Evolutionary conservation across 2,113 vertebrate genomes (phyloP).

Genomic region (Brienomyrus brachyistius): DNA sequence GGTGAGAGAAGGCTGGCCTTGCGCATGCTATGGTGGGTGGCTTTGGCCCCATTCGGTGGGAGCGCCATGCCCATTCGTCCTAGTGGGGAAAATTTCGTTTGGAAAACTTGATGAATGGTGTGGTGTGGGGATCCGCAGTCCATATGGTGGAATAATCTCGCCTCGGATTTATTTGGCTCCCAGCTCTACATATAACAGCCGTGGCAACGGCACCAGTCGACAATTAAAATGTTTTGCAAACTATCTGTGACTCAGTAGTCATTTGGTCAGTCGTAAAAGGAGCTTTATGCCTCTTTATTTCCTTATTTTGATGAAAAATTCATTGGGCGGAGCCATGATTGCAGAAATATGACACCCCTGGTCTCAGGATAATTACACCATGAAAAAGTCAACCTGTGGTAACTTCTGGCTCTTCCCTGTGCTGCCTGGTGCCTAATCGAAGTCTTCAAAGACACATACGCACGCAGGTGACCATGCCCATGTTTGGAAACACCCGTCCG

Average conservation of each 20-base stretch:
- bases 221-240: slow-evolving; percentile 20
- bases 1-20: not conserved
- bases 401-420: not conserved
- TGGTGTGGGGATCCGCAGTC: not conserved
- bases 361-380: not conserved
- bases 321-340: not conserved
- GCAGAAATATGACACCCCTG: not conserved
- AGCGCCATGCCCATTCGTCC: not conserved
- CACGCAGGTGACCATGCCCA: not conserved
- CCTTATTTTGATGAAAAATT: slow-evolving; percentile 22
- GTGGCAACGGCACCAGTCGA: slow-evolving; percentile 4
- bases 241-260: slow-evolving; percentile 14
- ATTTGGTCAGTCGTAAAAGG: slow-evolving; percentile 16
- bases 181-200: not conserved
- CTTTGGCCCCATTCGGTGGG: not conserved
- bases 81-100: not conserved
- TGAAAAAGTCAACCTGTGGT: not conserved
- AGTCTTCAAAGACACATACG: not conserved
- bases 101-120: not conserved
- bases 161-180: not conserved
- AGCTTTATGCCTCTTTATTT: not conserved
- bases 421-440: not conserved
- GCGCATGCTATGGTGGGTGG: not conserved
- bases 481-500: not conserved
- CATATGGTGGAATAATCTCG: slow-evolving; percentile 13